phyloP scores from a whole-genome alignment of 2,888 invertebrate genomes.

The Melipona bicolor region DNA sequence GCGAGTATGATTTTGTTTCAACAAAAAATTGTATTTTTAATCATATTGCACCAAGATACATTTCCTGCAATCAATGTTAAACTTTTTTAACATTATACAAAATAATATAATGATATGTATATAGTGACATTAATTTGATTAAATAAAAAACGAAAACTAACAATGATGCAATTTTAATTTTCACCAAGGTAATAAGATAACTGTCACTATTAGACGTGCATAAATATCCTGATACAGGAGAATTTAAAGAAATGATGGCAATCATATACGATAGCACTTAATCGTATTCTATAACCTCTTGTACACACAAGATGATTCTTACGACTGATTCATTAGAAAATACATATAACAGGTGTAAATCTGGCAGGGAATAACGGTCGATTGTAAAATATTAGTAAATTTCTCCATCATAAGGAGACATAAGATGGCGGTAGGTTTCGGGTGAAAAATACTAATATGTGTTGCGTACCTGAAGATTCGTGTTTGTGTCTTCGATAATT shows the following conservation, averaged over 20 bases:
- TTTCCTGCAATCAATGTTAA: background rate
- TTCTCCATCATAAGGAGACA: conserved; percentile 66
- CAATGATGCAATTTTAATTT: conserved; percentile 11
- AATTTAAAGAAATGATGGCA: conserved; percentile 32
- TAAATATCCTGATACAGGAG: conserved; percentile 51
- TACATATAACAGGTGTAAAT: background rate
- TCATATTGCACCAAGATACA: background rate
- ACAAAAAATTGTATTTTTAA: background rate
- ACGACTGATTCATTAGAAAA: background rate
- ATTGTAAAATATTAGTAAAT: conserved; percentile 46
- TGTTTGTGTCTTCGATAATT: conserved; percentile 92
- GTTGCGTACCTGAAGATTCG: conserved; percentile 87
- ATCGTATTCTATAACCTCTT: conserved; percentile 54
- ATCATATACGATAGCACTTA: conserved; percentile 44
- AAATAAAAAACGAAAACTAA: background rate
- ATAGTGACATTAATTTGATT: background rate
- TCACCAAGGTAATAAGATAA: conserved; percentile 22
- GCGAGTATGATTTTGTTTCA: conserved; percentile 3
- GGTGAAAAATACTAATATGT: conserved; percentile 68
- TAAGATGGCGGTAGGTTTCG: conserved; percentile 76
- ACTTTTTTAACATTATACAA: background rate
- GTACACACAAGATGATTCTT: conserved; percentile 17
- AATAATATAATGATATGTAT: background rate
- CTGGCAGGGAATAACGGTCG: background rate
- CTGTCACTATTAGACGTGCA: conserved; percentile 41